Conservation (phyloP, 1,140 invertebrate species). For the Eriocheir sinensis region DNA sequence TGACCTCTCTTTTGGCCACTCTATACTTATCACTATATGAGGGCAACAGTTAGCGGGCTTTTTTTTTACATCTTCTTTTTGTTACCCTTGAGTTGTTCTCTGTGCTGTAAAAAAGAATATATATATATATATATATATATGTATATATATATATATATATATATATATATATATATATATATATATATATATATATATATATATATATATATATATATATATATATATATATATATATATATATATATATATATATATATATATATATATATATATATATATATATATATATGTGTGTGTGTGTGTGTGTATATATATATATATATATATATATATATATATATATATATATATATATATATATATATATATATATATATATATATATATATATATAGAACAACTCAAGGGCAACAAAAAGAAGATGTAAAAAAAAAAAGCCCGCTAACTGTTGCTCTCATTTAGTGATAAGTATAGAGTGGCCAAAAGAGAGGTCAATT, state of each 20-base stretch:
- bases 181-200: conserved; percentile 35
- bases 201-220: conserved; percentile 38
- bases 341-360: conserved; percentile 9
- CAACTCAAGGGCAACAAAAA: too few relatives aligned
- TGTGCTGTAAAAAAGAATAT: too few relatives aligned
- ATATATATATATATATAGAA: conserved; percentile 46
- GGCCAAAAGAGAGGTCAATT: too few relatives aligned
- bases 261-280: conserved; percentile 35
- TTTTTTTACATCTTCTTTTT: too few relatives aligned
- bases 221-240: background rate
- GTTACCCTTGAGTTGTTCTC: too few relatives aligned
- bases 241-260: conserved; percentile 39
- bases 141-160: background rate
- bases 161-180: background rate
- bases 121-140: background rate
- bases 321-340: background rate
- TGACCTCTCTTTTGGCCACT: too few relatives aligned
- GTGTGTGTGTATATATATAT: background rate
- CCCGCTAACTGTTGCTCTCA: too few relatives aligned
- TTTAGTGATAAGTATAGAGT: too few relatives aligned
- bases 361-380: conserved; percentile 50
- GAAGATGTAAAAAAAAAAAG: too few relatives aligned
- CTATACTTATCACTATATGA: too few relatives aligned
- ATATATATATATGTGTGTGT: background rate
- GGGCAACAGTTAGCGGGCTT: too few relatives aligned